These are phyloP conservation scores for Eurytoma californica DNA, from an alignment of 2,888 invertebrate species.

Conservation along the genomic window DNA sequence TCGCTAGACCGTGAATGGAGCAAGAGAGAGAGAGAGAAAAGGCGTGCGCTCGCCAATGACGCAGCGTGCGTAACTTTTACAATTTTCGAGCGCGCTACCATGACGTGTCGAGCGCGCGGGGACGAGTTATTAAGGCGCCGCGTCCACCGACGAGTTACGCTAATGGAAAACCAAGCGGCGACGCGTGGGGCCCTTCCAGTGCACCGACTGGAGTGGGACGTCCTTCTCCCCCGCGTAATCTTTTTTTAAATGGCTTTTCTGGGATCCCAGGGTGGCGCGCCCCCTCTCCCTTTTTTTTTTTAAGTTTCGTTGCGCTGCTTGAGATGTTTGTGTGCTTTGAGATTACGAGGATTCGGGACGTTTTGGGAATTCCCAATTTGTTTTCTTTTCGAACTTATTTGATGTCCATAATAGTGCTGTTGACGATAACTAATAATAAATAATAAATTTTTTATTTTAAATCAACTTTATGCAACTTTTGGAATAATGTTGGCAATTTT, in stretches of 20 bases:
- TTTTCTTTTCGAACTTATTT: too few relatives aligned
- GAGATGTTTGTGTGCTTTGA: neutral
- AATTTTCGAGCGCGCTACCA: slow-evolving; percentile 12
- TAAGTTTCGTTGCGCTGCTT: neutral
- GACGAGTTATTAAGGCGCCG: slow-evolving; percentile 35
- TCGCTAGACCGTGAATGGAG: slow-evolving; percentile 22
- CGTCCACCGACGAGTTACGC: slow-evolving; percentile 11
- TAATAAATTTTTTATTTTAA: too few relatives aligned
- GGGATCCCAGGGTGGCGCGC: neutral
- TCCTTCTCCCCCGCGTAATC: neutral
- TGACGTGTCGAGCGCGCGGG: slow-evolving; percentile 14
- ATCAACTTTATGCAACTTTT: too few relatives aligned
- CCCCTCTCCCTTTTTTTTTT: neutral
- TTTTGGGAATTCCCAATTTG: too few relatives aligned
- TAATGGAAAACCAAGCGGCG: slow-evolving; percentile 30
- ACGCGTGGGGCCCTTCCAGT: slow-evolving; percentile 15
- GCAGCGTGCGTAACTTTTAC: slow-evolving; percentile 14
- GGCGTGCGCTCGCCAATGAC: neutral
- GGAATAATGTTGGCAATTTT: too few relatives aligned
- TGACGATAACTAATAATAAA: too few relatives aligned
- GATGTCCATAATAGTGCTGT: too few relatives aligned
- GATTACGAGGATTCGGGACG: neutral
- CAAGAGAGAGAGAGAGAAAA: neutral
- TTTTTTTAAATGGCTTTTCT: slow-evolving; percentile 37
- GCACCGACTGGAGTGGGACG: neutral